Evolutionary conservation across 2,113 vertebrate genomes (phyloP).

Genomic region (Romanogobio albipinnatus): DNA sequence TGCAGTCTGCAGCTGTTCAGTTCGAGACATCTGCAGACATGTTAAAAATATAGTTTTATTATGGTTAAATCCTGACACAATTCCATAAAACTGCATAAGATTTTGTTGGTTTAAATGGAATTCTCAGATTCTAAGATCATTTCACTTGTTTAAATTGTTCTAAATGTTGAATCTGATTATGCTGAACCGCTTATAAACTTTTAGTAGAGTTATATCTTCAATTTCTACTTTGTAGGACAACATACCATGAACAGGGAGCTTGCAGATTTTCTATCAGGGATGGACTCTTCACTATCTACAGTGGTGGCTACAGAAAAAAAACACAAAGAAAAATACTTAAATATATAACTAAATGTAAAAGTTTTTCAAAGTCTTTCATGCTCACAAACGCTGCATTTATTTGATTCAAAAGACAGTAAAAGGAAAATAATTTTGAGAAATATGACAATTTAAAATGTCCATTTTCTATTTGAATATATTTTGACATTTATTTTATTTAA

Average conservation of each 20-base stretch:
- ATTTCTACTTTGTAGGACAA: background rate
- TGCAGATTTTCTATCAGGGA: conserved; percentile 15
- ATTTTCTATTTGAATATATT: background rate
- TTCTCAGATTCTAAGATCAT: background rate
- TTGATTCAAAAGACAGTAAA: background rate
- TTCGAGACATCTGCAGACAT: conserved; percentile 70
- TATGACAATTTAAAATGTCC: background rate
- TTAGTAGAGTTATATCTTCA: background rate
- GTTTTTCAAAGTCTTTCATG: background rate
- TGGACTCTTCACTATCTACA: conserved; percentile 42
- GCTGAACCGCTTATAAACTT: background rate
- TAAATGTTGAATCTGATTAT: background rate
- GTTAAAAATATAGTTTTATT: conserved; percentile 17
- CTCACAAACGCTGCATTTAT: background rate
- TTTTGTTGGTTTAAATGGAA: background rate
- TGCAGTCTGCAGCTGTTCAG: conserved; percentile 76
- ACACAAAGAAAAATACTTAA: background rate
- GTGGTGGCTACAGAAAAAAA: conserved; percentile 40
- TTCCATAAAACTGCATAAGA: background rate
- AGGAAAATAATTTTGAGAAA: background rate
- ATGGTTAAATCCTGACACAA: background rate
- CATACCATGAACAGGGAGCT: conserved; percentile 35
- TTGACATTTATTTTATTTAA: background rate
- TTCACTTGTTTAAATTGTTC: background rate
- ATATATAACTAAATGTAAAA: background rate